phyloP scores from a whole-genome alignment of 2,113 vertebrate species.

The Morone chrysops region DNA sequence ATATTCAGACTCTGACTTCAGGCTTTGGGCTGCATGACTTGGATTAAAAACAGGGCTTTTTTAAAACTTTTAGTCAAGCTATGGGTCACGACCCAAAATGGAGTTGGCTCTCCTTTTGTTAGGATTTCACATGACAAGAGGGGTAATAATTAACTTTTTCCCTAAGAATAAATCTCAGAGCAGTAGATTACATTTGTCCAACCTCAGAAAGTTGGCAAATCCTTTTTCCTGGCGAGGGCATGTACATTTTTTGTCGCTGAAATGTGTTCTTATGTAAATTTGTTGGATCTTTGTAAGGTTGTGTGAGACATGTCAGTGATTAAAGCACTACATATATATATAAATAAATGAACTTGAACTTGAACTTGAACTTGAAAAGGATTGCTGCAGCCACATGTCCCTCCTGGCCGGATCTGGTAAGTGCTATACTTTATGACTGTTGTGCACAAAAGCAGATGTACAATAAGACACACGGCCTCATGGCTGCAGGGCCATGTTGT shows the following conservation, averaged over 20 bases:
- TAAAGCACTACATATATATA: slow-evolving; percentile 10
- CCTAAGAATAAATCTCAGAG: slow-evolving; percentile 16
- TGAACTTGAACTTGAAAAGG: slow-evolving; percentile 41
- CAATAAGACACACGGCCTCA: slow-evolving; percentile 10
- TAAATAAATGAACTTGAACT: slow-evolving; percentile 57
- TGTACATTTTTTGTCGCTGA: background rate
- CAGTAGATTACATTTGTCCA: slow-evolving; percentile 20
- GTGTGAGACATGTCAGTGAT: background rate
- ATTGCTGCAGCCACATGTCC: slow-evolving; percentile 7
- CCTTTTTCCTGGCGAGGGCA: slow-evolving; percentile 19
- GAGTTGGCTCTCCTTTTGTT: slow-evolving; percentile 20
- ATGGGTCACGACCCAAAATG: slow-evolving; percentile 14
- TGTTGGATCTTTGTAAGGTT: background rate
- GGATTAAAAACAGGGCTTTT: slow-evolving; percentile 5
- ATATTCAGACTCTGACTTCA: slow-evolving; percentile 11
- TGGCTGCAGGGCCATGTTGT: slow-evolving; percentile 36
- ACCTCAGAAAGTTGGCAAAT: slow-evolving; percentile 11
- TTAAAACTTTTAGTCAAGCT: slow-evolving; percentile 32
- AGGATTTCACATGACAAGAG: slow-evolving; percentile 49
- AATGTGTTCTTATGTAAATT: slow-evolving; percentile 17
- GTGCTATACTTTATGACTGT: slow-evolving; percentile 24
- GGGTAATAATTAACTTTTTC: slow-evolving; percentile 16
- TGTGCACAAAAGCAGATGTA: slow-evolving; percentile 29
- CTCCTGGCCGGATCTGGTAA: slow-evolving; percentile 4
- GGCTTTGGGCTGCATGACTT: slow-evolving; percentile 28